Evolutionary conservation across 1,140 invertebrate genomes (phyloP).

Genomic region (Eumaeus atala): DNA sequence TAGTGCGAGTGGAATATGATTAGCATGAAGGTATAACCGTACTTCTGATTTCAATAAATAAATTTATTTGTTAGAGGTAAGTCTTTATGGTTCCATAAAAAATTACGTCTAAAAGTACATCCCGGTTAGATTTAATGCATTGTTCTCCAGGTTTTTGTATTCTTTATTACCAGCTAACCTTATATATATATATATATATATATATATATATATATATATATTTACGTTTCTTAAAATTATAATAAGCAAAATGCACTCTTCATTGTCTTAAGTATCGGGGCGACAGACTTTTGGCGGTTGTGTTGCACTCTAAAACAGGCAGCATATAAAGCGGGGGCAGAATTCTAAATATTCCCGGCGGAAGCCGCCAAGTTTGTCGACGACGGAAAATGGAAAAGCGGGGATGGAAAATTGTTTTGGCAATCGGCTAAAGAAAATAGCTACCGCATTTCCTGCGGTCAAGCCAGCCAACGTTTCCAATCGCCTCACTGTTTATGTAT

Average conservation of each 20-base stretch:
- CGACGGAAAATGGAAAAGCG: conserved; percentile 67
- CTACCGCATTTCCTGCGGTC: conserved; percentile 73
- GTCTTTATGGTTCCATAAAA: too few relatives aligned
- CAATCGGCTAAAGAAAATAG: conserved; percentile 70
- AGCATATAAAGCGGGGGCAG: conserved; percentile 48
- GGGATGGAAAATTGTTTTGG: conserved; percentile 70
- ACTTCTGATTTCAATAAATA: too few relatives aligned
- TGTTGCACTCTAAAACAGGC: conserved; percentile 32
- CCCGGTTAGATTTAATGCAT: too few relatives aligned
- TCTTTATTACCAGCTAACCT: too few relatives aligned
- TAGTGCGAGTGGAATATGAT: background rate
- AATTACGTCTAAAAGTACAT: too few relatives aligned
- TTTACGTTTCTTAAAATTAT: conserved; percentile 15
- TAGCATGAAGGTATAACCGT: background rate
- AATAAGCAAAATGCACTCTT: conserved; percentile 14
- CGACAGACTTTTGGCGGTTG: conserved; percentile 30
- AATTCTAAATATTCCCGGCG: conserved; percentile 57
- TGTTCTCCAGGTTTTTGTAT: too few relatives aligned
- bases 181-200: too few relatives aligned
- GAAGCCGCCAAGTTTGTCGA: conserved; percentile 63
- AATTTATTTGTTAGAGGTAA: too few relatives aligned
- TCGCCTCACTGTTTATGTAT: conserved; percentile 54
- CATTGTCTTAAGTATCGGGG: conserved; percentile 40
- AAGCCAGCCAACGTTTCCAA: conserved; percentile 65
- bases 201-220: too few relatives aligned